Percentiles rank a stretch among this genome's conserved stretches.
phyloP scores from a whole-genome alignment of 1,140 invertebrate species.

The Oncopodura yosiiana region DNA sequence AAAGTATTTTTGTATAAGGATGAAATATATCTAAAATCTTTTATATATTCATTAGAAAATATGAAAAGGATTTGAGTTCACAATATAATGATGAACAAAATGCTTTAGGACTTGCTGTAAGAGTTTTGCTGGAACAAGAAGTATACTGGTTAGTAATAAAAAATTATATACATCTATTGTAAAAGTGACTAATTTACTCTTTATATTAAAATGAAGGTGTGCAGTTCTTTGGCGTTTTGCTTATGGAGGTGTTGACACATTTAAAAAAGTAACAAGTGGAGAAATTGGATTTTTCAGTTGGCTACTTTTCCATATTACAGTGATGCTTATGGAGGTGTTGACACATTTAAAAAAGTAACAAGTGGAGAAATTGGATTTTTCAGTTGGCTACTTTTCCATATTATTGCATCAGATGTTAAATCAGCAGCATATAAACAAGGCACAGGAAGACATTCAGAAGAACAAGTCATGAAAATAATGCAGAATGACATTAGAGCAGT shows the following conservation, averaged over 20 bases:
- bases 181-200: background rate
- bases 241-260: background rate
- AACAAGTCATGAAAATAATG: conserved; percentile 6
- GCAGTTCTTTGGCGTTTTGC: background rate
- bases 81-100: background rate
- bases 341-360: background rate
- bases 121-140: conserved; percentile 18
- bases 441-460: conserved; percentile 10
- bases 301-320: background rate
- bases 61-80: conserved; percentile 4
- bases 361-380: background rate
- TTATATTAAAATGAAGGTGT: background rate
- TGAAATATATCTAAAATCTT: too few species aligned
- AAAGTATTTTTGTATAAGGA: too few species aligned
- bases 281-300: background rate
- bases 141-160: conserved; percentile 19
- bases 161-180: background rate
- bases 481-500: conserved; percentile 9
- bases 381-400: background rate
- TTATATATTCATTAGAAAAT: too few species aligned
- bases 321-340: background rate
- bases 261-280: too few species aligned
- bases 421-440: conserved; percentile 9
- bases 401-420: background rate
- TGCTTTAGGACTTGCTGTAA: conserved; percentile 5